Percentiles rank a stretch among this genome's conserved stretches.
Conservation (phyloP, 2,113 vertebrate genomes). For the Apaloderma vittatum region DNA sequence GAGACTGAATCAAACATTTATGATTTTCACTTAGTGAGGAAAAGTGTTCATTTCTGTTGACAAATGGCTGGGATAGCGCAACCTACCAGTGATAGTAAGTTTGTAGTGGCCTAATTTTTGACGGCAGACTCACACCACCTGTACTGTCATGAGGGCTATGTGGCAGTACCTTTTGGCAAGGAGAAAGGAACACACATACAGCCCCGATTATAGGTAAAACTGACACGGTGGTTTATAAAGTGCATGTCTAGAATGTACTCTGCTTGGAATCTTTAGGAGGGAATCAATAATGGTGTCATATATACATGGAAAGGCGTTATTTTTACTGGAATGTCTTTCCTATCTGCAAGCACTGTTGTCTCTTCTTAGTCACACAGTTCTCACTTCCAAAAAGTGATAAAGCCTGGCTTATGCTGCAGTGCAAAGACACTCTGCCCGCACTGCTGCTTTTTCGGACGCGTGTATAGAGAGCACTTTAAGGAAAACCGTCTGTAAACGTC, state of each 20-base stretch:
- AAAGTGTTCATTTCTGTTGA: background rate
- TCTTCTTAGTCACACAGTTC: background rate
- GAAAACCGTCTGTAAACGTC: background rate
- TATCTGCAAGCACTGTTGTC: background rate
- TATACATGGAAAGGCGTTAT: background rate
- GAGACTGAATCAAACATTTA: background rate
- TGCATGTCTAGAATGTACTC: background rate
- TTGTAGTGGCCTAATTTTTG: background rate
- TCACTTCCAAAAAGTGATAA: background rate
- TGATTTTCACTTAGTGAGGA: background rate
- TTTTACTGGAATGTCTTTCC: background rate
- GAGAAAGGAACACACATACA: background rate
- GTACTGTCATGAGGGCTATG: background rate
- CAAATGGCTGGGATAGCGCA: background rate
- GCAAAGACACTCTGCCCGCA: background rate
- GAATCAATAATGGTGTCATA: background rate
- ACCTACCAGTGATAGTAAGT: background rate
- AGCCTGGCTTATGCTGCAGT: background rate
- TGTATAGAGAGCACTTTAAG: background rate
- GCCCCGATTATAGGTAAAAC: background rate
- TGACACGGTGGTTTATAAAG: background rate
- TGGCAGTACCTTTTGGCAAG: background rate
- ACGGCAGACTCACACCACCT: rapidly evolving
- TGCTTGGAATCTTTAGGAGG: background rate
- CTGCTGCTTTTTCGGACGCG: background rate